Evolutionary conservation across 2,888 invertebrate species (phyloP), one percentile per base, ranked within the genome.

Genomic region (Julus scandinavius): DNA sequence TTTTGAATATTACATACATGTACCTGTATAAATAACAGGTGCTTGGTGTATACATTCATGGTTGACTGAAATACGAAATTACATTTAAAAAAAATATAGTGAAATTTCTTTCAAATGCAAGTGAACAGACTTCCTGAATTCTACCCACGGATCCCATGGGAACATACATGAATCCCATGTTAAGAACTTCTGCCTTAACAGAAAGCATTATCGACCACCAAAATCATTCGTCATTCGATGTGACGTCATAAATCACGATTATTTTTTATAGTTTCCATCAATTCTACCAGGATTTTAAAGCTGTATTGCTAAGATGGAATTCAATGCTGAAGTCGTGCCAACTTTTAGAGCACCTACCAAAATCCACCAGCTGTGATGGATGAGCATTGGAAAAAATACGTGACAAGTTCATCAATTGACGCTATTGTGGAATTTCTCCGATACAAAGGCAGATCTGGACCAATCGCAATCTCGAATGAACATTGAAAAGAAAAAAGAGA

Each of bases 231-330:
- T 72, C 20, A 6, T 29, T 29, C 9, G 29, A 72, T 11, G 29
- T 72, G 72, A 72, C 72, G 72, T 72, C 72, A 72, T 72, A 72
- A 72, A 72, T 72, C 72, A 72, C 72, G 72, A 20, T 72, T 72
- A 72, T 72, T 72, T 72, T 20, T 29, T 72, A n/a, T 5, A 9
- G 29, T 29, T 29, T 72, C 72, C 72, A 29, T 29, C 29, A 29
- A 7, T 72, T 29, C 72, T 72, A 29, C 72, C 29, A 9, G 20
- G 9, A 2, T 29, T 72, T 72, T 72, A 72, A 72, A 72, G 72
- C 72, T 72, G 72, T 20, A 29, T 72, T 72, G 72, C 29, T n/a
- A 4, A 4, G 72, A 72, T 72, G 72, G 72, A 72, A 72, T 72
- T 72, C 29, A 29, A 29, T 1, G 29, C 54, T 54, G 54, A 54